A percentile compares a stretch with the other conserved stretches of the same genome.
Evolutionary conservation across 2,113 vertebrate species (phyloP).

Genomic region (Drymodes brunneopygia): DNA sequence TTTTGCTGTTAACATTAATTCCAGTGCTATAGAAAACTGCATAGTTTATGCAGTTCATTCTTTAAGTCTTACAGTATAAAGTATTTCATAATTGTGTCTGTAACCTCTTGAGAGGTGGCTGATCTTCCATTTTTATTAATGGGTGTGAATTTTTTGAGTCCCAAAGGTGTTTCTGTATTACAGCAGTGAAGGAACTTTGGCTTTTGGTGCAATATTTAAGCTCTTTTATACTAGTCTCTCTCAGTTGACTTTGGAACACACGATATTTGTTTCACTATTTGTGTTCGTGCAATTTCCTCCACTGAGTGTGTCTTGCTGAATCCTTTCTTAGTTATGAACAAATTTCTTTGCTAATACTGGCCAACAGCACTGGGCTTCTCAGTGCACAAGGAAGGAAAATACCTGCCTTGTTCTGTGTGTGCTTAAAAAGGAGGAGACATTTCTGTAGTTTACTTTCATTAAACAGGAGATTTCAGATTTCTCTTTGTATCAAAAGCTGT

Average conservation of each 20-base stretch:
- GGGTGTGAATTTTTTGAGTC: background rate
- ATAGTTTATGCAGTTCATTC: background rate
- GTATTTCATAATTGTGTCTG: background rate
- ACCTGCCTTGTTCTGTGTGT: background rate
- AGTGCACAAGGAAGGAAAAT: background rate
- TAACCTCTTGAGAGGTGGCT: background rate
- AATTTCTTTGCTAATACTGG: background rate
- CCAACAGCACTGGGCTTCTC: background rate
- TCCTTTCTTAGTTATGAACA: background rate
- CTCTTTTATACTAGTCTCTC: background rate
- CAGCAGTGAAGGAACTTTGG: background rate
- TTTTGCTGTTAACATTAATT: background rate
- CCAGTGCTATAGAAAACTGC: background rate
- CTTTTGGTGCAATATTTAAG: background rate
- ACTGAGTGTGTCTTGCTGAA: background rate
- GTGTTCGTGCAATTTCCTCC: background rate
- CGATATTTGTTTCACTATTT: background rate
- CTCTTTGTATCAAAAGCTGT: background rate
- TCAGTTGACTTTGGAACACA: background rate
- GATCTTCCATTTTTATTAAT: background rate
- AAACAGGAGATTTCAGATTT: background rate
- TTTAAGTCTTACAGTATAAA: background rate
- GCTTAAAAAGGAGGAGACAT: background rate
- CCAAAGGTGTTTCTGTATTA: background rate
- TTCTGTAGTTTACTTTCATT: background rate